phyloP scores from a whole-genome alignment of 30 jellyfish, hydroid and myxozoan genomes.

The Chrysaora quinquecirrha region DNA sequence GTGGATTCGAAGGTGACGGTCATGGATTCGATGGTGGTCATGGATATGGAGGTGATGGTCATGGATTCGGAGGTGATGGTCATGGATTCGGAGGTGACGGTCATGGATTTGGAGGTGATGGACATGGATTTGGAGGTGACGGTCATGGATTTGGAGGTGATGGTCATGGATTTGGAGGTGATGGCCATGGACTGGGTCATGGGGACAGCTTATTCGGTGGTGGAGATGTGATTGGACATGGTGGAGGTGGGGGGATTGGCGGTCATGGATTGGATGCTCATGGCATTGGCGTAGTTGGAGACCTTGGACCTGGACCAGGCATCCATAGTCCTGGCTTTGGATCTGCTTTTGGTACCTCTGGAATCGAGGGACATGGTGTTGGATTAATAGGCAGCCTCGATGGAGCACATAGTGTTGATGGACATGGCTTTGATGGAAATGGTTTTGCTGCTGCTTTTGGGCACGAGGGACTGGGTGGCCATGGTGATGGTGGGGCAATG shows the following conservation, averaged over 20 bases:
- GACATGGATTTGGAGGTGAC: conserved; percentile 55
- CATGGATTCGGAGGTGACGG: conserved; percentile 27
- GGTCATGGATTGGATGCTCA: conserved; percentile 38
- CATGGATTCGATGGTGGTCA: conserved; percentile 45
- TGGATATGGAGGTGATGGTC: conserved; percentile 33
- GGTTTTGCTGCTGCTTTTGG: conserved; percentile 18
- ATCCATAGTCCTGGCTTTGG: conserved; percentile 35
- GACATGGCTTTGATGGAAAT: conserved; percentile 25
- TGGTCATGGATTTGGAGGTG: conserved; percentile 44
- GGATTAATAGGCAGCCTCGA: neutral
- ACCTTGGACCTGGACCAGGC: conserved; percentile 16
- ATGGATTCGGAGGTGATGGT: conserved; percentile 4
- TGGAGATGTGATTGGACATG: conserved; percentile 38
- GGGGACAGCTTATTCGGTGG: conserved; percentile 29
- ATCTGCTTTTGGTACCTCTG: conserved; percentile 33
- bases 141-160: conserved; percentile 46
- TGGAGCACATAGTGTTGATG: conserved; percentile 7
- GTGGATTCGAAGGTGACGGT: conserved; percentile 60
- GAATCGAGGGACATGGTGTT: conserved; percentile 32
- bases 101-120: conserved; percentile 47
- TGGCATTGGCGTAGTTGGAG: conserved; percentile 42
- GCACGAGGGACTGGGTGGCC: conserved; percentile 41
- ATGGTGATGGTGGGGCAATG: conserved; percentile 50
- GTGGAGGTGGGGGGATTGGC: conserved; percentile 49
- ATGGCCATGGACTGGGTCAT: conserved; percentile 19